Evolutionary conservation across 2,888 invertebrate species (phyloP), one percentile per base, ranked within the genome.

Genomic region (Bhutanitis thaidina): DNA sequence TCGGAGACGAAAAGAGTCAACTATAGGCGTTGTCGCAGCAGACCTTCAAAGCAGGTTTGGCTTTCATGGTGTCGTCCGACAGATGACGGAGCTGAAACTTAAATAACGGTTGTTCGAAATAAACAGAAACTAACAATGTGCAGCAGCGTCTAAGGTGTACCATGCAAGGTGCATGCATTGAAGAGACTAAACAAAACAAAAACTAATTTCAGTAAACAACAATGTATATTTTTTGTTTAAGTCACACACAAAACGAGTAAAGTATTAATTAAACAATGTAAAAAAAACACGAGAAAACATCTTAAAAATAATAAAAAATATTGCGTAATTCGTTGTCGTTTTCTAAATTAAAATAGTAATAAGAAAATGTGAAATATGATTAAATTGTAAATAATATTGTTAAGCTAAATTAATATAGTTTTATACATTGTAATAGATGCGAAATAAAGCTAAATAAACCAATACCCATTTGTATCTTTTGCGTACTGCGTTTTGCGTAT

Each of bases 271-370:
- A 43, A 3, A 29, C 12, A 46, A 14, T 20, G 5, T 12, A 38
- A 38, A 43, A 45, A 34, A 35, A 39, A 50, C 39, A 50, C 38
- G 39, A n/a, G 34, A 27, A 45, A 44, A 38, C 3, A 35, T 14
- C 7, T 35, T 50, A 50, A 50, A 44, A 50, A 44, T 20, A 36
- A 34, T 39, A 45, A 49, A 53, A 49, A 62, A 60, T 58, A 60
- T 50, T 44, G 35, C 50, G n/a, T 29, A 56, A 52, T 56, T 56
- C 54, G 56, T 53, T 50, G 50, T 48, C 29, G 43, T 4, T 8
- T 43, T 37, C 29, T 15, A 49, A 46, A 50, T 29, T 35, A 45
- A 15, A 20, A 3, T 8, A 13, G 12, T 39, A 39, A 13, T 34
- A 25, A n/a, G 10, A 10, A 12, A 12, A 14, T 14, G 47, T 40